Evolutionary conservation across 2,888 invertebrate species (phyloP), one percentile per base, ranked within the genome.

Genomic region (Sclerodermus sp.): DNA sequence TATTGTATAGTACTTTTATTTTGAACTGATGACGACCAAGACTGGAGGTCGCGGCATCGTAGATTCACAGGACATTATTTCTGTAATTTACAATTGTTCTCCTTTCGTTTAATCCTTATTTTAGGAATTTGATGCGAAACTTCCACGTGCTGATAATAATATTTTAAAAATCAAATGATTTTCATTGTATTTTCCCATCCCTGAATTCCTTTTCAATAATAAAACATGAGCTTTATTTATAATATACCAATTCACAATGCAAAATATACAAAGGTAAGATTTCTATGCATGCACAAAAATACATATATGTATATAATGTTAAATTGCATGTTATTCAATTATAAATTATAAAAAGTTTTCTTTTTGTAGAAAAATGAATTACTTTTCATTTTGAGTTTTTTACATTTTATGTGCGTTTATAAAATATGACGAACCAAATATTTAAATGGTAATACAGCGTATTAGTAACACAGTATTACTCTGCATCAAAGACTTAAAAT

Each of bases 121-220:
- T 64, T 67, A 63, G 60, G 65, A 67, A 47, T 62, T 66, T 65
- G 62, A 71, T 68, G 63, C 64, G 57, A 71, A 60, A 72, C 72
- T 74, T 75, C 71, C 74, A 76, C 74, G 74, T 73, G 74, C 73
- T 73, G 74, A 76, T 76, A 76, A 74, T 73, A 74, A 74, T 65
- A 74, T 63, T 66, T 67, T 70, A 55, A 73, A 72, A 71, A 68
- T 65, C 60, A 62, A 37, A 42, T 15, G 13, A 46, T 42, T 39
- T 45, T 17, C 15, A 23, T 48, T 47, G 44, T 32, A 29, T 16
- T 18, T 16, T 23, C 23, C n/a, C n/a, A n/a, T n/a, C n/a, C 3
- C 8, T 23, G 23, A 23, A 23, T 23, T 41, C 47, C 40, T 17
- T 36, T 40, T 10, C 23, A 49, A 34, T 4, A 34, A 34, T 12